Conservation (phyloP, 2,113 vertebrate genomes). For the Grantiella picta region DNA sequence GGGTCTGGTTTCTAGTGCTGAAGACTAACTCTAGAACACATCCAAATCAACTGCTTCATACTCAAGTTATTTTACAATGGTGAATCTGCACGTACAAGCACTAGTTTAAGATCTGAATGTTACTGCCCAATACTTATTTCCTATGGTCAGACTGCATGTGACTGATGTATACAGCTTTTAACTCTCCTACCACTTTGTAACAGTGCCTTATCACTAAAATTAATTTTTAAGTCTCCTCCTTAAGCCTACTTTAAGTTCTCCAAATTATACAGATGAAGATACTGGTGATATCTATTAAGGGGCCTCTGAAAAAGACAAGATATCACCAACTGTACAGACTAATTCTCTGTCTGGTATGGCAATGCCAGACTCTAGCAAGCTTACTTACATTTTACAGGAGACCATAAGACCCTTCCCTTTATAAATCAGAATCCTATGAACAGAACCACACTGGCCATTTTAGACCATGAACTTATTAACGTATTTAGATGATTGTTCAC, state of each 20-base stretch:
- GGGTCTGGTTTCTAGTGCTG: neutral
- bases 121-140: neutral
- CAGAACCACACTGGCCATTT: neutral
- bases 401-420: neutral
- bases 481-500: neutral
- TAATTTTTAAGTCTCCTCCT: neutral
- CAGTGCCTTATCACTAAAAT: neutral
- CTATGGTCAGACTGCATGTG: neutral
- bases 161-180: neutral
- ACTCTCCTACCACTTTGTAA: neutral
- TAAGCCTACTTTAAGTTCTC: neutral
- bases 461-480: neutral
- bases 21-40: neutral
- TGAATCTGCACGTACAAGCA: neutral
- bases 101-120: neutral
- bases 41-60: neutral
- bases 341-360: neutral
- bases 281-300: neutral
- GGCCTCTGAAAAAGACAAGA: neutral
- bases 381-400: neutral
- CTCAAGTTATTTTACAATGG: neutral
- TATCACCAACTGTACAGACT: neutral
- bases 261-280: neutral
- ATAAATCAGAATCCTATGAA: neutral
- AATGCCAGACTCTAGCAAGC: neutral